phyloP scores from a whole-genome alignment of 1,140 invertebrate species.

The Littorina saxatilis region DNA sequence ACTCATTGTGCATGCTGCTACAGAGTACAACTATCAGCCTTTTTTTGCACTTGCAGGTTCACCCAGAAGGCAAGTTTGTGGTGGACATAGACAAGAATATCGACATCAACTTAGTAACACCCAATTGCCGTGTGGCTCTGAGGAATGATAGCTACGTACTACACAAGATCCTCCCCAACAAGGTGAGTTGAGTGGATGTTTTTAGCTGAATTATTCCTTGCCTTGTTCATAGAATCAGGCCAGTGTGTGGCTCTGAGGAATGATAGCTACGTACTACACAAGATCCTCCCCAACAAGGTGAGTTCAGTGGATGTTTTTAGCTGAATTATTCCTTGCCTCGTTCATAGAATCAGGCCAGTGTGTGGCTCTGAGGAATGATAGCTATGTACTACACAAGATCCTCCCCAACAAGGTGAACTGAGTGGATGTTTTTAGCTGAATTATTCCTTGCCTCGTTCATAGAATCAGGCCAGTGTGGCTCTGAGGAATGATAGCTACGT shows the following conservation, averaged over 20 bases:
- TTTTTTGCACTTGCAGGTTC: constrained; percentile 88
- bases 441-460: no score
- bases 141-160: constrained; percentile 99
- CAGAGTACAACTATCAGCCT: no score
- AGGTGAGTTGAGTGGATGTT: constrained; percentile 79
- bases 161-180: constrained; percentile 99
- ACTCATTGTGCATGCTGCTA: no score
- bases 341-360: no score
- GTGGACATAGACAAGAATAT: constrained; percentile 99
- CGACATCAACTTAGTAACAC: constrained; percentile 98
- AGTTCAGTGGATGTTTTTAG: constrained; percentile 81
- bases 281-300: constrained; percentile 99
- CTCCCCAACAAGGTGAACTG: constrained; percentile 95
- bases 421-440: no score
- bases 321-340: no score
- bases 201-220: no score
- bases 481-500: constrained; percentile 99
- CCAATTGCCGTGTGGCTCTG: constrained; percentile 97
- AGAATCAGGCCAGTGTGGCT: no score
- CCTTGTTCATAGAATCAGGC: no score
- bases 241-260: constrained; percentile 81
- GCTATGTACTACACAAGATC: constrained; percentile 99
- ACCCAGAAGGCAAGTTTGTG: constrained; percentile 99
- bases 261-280: constrained; percentile 99
- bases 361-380: constrained; percentile 98